phyloP scores from a whole-genome alignment of 2,888 invertebrate genomes.

The Dilophus febrilis region DNA sequence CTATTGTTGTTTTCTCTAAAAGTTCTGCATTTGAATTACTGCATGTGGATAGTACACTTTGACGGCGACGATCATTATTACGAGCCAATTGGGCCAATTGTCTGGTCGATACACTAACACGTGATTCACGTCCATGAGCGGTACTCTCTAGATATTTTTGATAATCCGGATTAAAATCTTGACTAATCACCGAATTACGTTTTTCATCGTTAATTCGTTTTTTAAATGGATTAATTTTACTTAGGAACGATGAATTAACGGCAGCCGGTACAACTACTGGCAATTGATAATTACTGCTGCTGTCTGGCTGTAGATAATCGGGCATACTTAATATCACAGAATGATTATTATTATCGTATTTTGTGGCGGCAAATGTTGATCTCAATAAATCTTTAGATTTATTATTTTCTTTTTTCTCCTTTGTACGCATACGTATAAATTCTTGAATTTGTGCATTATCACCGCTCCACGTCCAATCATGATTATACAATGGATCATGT shows the following conservation, averaged over 20 bases:
- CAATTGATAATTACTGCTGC: slow-evolving; percentile 9
- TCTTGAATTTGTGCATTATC: slow-evolving; percentile 28
- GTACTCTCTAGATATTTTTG: slow-evolving; percentile 8
- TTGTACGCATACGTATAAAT: slow-evolving; percentile 6
- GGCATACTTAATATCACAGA: slow-evolving; percentile 9
- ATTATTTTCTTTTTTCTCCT: neutral
- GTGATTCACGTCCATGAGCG: slow-evolving; percentile 6
- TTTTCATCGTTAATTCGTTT: slow-evolving; percentile 15
- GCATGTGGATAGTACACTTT: slow-evolving; percentile 13
- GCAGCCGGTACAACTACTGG: neutral
- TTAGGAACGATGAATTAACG: slow-evolving; percentile 15
- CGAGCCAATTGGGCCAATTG: slow-evolving; percentile 6
- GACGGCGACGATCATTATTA: slow-evolving; percentile 8
- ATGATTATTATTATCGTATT: slow-evolving; percentile 13
- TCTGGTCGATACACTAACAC: neutral
- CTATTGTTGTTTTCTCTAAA: slow-evolving; percentile 66
- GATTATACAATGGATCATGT: slow-evolving; percentile 9
- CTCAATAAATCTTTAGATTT: neutral
- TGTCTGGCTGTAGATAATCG: slow-evolving; percentile 14
- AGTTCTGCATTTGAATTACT: slow-evolving; percentile 29
- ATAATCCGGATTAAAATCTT: neutral
- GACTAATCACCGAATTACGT: slow-evolving; percentile 4
- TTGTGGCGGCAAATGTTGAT: slow-evolving; percentile 13
- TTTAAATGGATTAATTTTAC: slow-evolving; percentile 24
- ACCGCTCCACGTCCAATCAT: slow-evolving; percentile 31